phyloP scores from a whole-genome alignment of 2,797 vertebrate species.

The Pseudochirops cupreus region DNA sequence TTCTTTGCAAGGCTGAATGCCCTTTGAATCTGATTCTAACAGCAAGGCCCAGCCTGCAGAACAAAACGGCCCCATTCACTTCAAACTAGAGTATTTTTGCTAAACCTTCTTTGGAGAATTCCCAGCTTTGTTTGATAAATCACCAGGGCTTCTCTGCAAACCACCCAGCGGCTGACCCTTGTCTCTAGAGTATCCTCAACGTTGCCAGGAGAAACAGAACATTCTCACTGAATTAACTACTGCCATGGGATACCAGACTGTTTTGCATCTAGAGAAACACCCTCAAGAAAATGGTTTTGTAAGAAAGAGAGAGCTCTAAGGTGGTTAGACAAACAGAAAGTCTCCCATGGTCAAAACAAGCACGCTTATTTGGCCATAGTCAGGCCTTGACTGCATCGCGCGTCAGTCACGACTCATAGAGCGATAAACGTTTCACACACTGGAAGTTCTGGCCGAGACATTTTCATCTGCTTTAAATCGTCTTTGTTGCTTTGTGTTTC shows the following conservation, averaged over 20 bases:
- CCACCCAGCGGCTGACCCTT: conserved; percentile 71
- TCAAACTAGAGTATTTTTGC: conserved; percentile 74
- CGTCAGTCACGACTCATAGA: conserved; percentile 41
- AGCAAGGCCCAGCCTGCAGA: conserved; percentile 68
- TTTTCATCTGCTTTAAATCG: conserved; percentile 39
- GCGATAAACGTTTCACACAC: neutral
- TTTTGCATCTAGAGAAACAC: conserved; percentile 48
- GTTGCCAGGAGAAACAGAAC: conserved; percentile 75
- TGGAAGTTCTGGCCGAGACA: conserved; percentile 25
- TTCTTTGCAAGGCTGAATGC: conserved; percentile 71
- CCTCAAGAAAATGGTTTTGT: conserved; percentile 31
- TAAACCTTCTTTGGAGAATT: conserved; percentile 78
- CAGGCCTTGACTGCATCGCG: neutral
- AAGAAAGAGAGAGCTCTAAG: conserved; percentile 58
- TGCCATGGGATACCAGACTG: conserved; percentile 51
- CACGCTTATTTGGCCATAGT: conserved; percentile 62
- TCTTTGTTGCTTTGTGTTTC: neutral
- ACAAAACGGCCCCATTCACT: conserved; percentile 78
- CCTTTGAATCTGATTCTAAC: conserved; percentile 76
- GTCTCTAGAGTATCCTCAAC: conserved; percentile 38
- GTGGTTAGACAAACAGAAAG: conserved; percentile 63
- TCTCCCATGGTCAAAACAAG: conserved; percentile 52
- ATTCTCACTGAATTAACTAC: conserved; percentile 65
- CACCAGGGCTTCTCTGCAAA: conserved; percentile 73
- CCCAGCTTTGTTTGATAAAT: conserved; percentile 74